Percentiles rank a stretch among this genome's conserved stretches.
phyloP scores from a whole-genome alignment of 2,113 vertebrate genomes.

The Megaceryle torquata region DNA sequence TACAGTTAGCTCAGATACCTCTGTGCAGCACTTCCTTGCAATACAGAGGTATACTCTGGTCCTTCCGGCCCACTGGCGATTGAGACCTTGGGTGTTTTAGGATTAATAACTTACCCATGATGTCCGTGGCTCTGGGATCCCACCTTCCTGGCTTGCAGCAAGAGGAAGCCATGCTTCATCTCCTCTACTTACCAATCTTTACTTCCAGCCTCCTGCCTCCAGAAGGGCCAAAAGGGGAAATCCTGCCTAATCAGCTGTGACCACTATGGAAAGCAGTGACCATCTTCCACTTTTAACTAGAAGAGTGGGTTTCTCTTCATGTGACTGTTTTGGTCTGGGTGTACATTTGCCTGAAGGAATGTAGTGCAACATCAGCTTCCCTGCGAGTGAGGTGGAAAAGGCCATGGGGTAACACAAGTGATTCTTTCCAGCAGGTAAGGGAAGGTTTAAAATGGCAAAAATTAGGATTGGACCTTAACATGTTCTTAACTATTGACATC shows the following conservation, averaged over 20 bases:
- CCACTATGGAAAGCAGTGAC: neutral
- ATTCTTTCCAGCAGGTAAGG: neutral
- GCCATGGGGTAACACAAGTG: neutral
- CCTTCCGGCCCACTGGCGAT: neutral
- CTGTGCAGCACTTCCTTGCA: neutral
- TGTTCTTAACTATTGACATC: neutral
- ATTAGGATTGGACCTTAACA: neutral
- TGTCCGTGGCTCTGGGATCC: neutral
- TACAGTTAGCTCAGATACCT: neutral
- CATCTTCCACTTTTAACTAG: neutral
- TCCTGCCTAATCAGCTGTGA: neutral
- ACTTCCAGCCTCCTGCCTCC: neutral
- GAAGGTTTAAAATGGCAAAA: neutral
- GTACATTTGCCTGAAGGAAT: neutral
- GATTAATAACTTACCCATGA: neutral
- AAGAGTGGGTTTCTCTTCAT: neutral
- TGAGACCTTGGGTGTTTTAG: neutral
- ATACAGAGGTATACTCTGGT: neutral
- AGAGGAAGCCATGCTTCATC: neutral
- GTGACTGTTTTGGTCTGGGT: neutral
- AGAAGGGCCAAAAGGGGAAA: neutral
- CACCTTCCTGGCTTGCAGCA: neutral
- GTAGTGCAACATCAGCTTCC: neutral
- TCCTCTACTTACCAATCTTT: neutral
- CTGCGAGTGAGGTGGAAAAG: neutral